These are phyloP conservation scores for Drosophila yooni DNA, from an alignment of 2,888 invertebrate genomes.

Conservation along the genomic window DNA sequence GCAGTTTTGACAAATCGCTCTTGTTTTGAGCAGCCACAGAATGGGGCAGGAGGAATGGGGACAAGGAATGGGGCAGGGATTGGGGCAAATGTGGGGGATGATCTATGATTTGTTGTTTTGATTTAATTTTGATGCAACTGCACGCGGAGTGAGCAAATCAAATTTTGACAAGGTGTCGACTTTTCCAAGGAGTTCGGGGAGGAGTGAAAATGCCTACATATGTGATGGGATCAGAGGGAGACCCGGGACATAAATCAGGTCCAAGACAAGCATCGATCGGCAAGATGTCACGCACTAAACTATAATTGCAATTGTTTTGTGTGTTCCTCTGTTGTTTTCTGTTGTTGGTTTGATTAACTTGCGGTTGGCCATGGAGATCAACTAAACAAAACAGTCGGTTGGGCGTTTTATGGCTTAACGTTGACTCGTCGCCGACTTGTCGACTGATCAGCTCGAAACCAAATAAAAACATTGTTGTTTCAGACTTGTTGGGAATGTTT, in stretches of 20 bases:
- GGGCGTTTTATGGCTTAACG: slow-evolving; percentile 75
- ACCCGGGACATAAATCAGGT: slow-evolving; percentile 59
- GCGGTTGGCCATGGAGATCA: slow-evolving; percentile 41
- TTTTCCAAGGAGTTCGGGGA: background rate
- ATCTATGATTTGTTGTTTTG: slow-evolving; percentile 77
- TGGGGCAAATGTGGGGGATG: slow-evolving; percentile 39
- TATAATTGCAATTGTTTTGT: slow-evolving; percentile 65
- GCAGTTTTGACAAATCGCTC: slow-evolving; percentile 61
- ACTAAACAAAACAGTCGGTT: slow-evolving; percentile 70
- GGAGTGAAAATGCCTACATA: background rate
- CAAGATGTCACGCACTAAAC: slow-evolving; percentile 78
- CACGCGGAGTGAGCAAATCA: slow-evolving; percentile 71
- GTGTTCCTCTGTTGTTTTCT: slow-evolving; percentile 7
- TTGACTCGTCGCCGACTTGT: slow-evolving; percentile 36
- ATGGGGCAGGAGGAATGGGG: slow-evolving; percentile 16
- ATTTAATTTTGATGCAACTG: slow-evolving; percentile 57
- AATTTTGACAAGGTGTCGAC: slow-evolving; percentile 77
- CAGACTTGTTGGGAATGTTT: slow-evolving; percentile 54
- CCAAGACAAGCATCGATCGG: slow-evolving; percentile 51
- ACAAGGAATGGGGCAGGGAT: background rate
- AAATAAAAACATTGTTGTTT: slow-evolving; percentile 69
- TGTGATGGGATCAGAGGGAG: slow-evolving; percentile 8
- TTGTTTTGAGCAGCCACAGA: slow-evolving; percentile 11
- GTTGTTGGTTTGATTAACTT: slow-evolving; percentile 59
- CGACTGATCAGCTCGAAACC: slow-evolving; percentile 65